A percentile compares a stretch with the other conserved stretches of the same genome.
These are phyloP conservation scores for Apotomis capreana DNA, from an alignment of 2,888 invertebrate genomes.

Conservation along the genomic window DNA sequence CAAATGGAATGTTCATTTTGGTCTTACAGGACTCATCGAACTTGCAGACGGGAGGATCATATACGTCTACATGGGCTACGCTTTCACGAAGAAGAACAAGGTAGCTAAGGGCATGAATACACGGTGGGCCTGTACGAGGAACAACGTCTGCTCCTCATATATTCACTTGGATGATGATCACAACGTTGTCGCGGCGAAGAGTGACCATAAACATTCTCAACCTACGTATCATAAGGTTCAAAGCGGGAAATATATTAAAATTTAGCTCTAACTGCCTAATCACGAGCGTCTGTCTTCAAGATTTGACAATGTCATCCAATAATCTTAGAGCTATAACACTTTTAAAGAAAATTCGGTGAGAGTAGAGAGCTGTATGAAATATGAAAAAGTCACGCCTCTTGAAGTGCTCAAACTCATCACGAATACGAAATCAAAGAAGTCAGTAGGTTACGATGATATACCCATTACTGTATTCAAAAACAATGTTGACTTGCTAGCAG, in stretches of 20 bases:
- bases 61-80: constrained; percentile 53
- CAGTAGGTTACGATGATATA: too few species aligned
- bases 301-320: too few species aligned
- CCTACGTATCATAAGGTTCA: neutral
- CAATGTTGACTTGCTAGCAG: too few species aligned
- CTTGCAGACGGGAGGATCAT: constrained; percentile 51
- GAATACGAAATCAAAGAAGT: too few species aligned
- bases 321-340: too few species aligned
- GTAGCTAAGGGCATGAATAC: constrained; percentile 24
- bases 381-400: too few species aligned
- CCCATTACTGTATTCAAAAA: too few species aligned
- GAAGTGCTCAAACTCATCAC: too few species aligned
- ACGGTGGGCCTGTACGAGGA: constrained; percentile 56
- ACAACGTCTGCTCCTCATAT: constrained; percentile 40
- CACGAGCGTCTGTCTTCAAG: too few species aligned
- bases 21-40: constrained; percentile 49
- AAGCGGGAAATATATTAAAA: constrained; percentile 28
- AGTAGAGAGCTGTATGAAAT: too few species aligned
- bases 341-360: too few species aligned
- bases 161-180: constrained; percentile 23
- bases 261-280: neutral
- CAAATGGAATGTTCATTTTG: neutral
- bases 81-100: constrained; percentile 53
- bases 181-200: neutral
- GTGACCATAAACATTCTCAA: neutral